Base-by-base conservation (phyloP, 1,140 invertebrate genomes). In the Lucilia sericata region DNA sequence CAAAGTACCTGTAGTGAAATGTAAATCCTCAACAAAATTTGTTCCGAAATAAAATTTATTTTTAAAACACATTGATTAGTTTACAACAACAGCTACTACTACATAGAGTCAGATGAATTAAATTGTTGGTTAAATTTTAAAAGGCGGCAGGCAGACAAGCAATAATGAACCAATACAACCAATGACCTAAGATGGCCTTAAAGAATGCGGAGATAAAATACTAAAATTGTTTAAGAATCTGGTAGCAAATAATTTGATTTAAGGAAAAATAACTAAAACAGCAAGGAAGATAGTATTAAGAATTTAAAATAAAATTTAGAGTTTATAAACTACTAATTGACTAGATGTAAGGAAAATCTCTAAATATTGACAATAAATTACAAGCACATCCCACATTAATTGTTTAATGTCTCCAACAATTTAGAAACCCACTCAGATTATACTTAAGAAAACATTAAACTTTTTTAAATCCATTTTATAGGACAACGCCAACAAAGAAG, bases 151-250 rank as follows among this genome's bases (percentile, higher is more conserved):
- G 51, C 51, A 14, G 5, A 1, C 12, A 30, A 30, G 25, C 25
- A 30, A 30, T 30, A 30, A 2, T 55, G 51, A 55, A 55, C 51
- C 13, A 55, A 17, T 14, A 49, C 34, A n/a, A 42, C 34, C 25
- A 80, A 80, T 49, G 76, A 80, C 76, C 76, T 42, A 80, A 2
- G 76, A 51, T 80, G 76, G 76, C 76, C 76, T 80, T 49, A 49
- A 80, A 49, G 76, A 80, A 80, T 80, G 76, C 76, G 76, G 76
- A 80, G 76, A 80, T 51, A 80, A 19, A 80, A 51, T 51, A 5
- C 19, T 80, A 10, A 80, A 51, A 80, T 80, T 80, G 9, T 49
- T 42, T 42, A 8, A 42, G 12, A 55, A 8, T 42, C 10, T 42
- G 5, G 5, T 8, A 7, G 12, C 1, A 55, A 55, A 55, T 12